phyloP scores from a whole-genome alignment of 1,140 invertebrate genomes.

The Bombus superbus region DNA sequence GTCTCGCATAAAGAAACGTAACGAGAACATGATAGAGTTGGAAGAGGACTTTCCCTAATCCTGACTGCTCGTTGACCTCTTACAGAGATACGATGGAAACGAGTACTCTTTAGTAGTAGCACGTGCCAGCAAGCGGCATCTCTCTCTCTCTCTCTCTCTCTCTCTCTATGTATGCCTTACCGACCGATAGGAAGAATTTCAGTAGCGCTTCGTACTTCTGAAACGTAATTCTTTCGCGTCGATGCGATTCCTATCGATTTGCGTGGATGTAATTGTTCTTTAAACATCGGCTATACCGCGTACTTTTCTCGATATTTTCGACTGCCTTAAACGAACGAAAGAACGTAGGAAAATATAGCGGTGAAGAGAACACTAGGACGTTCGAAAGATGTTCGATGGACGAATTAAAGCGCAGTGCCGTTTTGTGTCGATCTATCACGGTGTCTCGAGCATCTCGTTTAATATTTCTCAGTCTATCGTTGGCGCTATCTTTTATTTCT shows the following conservation, averaged over 20 bases:
- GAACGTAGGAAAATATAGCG: not conserved
- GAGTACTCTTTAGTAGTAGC: slow-evolving; percentile 21
- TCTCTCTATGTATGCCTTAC: not conserved
- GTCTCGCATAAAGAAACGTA: not conserved
- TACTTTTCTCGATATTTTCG: too few relatives aligned
- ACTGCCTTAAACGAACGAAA: too few relatives aligned
- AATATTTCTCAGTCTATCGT: slow-evolving; percentile 1
- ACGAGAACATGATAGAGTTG: not conserved
- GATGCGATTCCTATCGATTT: too few relatives aligned
- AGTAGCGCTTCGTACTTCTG: not conserved
- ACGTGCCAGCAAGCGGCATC: slow-evolving; percentile 17
- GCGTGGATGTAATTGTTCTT: not conserved
- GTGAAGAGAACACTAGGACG: not conserved
- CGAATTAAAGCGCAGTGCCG: not conserved
- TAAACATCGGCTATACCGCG: not conserved
- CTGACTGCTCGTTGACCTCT: slow-evolving; percentile 27
- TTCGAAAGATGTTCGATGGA: slow-evolving; percentile 14
- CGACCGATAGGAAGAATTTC: slow-evolving; percentile 38
- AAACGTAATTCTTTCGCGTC: not conserved
- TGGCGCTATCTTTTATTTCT: not conserved
- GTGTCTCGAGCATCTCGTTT: slow-evolving; percentile 9
- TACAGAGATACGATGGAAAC: slow-evolving; percentile 6
- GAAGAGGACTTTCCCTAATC: not conserved
- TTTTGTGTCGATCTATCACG: slow-evolving; percentile 3
- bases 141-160: not conserved